A percentile compares a stretch with the other conserved stretches of the same genome.
Conservation (phyloP, 1,140 invertebrate genomes). For the Magallana angulata region DNA sequence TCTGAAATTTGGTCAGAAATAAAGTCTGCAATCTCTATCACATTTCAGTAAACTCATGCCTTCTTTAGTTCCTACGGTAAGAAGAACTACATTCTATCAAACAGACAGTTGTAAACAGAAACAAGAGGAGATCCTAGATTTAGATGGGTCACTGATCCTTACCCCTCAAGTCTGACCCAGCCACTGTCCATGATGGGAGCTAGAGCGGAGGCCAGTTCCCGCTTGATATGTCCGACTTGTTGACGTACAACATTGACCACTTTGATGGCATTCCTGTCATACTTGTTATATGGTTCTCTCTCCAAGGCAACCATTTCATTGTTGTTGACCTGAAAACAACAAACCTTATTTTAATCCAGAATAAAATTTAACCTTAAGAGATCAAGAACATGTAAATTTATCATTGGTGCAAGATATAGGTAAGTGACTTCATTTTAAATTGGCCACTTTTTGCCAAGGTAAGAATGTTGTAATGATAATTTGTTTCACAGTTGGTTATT, state of each 20-base stretch:
- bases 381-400: too few species aligned
- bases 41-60: not conserved
- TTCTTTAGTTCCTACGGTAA: too few species aligned
- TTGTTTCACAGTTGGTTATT: too few species aligned
- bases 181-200: constrained; percentile 61
- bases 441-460: too few species aligned
- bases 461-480: too few species aligned
- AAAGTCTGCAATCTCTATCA: constrained; percentile 52
- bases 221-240: constrained; percentile 69
- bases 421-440: too few species aligned
- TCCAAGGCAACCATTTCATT: constrained; percentile 67
- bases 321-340: constrained; percentile 62
- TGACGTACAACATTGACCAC: constrained; percentile 62
- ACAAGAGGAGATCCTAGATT: too few species aligned
- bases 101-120: too few species aligned
- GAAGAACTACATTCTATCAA: too few species aligned
- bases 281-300: constrained; percentile 64
- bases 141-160: not conserved
- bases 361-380: too few species aligned
- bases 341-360: not conserved
- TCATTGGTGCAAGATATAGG: too few species aligned
- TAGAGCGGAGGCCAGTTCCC: constrained; percentile 63
- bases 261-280: constrained; percentile 67
- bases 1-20: constrained; percentile 42
- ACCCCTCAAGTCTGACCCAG: constrained; percentile 65